A percentile compares a stretch with the other conserved stretches of the same genome.
These are phyloP conservation scores for Todiramphus chloris DNA, from an alignment of 2,113 vertebrate species.

Conservation along the genomic window DNA sequence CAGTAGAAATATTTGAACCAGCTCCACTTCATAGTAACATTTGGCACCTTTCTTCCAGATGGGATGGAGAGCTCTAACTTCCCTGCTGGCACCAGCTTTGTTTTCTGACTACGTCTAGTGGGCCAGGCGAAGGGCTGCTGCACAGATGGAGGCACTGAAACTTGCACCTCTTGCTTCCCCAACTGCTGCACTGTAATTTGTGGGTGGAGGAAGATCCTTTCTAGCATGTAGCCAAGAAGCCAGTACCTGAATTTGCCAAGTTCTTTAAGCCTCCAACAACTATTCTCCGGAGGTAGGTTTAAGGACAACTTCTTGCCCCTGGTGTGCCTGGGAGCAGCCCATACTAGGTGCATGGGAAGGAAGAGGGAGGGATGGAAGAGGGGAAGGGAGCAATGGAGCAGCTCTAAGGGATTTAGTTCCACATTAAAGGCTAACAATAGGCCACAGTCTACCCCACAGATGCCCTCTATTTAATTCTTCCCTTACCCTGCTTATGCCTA, in stretches of 20 bases:
- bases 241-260: not conserved
- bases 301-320: not conserved
- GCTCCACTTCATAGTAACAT: not conserved
- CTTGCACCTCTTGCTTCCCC: not conserved
- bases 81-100: not conserved
- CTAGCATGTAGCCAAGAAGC: not conserved
- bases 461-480: not conserved
- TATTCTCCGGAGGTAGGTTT: not conserved
- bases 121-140: not conserved
- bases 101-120: not conserved
- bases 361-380: not conserved
- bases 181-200: not conserved
- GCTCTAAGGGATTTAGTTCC: not conserved
- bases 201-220: not conserved
- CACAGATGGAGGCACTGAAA: not conserved
- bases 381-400: not conserved
- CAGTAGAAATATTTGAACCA: not conserved
- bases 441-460: not conserved
- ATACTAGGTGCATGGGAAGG: not conserved
- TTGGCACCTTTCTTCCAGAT: constrained; percentile 16
- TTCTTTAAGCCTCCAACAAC: not conserved
- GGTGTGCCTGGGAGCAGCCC: not conserved
- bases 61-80: not conserved
- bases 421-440: not conserved
- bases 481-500: not conserved